phyloP scores from a whole-genome alignment of 2,888 invertebrate species.

The Pycnomerus fuliginosus region DNA sequence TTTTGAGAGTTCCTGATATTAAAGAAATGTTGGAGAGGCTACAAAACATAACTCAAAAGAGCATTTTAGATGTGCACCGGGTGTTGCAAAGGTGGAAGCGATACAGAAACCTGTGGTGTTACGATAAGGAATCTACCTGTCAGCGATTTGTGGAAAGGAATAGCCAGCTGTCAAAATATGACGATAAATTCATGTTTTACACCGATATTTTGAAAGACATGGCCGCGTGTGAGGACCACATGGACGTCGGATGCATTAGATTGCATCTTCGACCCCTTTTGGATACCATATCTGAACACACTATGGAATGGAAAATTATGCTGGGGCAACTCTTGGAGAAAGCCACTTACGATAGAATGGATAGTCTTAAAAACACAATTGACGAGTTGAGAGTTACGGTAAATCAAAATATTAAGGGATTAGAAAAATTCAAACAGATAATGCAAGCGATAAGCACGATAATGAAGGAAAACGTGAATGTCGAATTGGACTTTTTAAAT shows the following conservation, averaged over 20 bases:
- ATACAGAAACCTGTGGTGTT: constrained; percentile 74
- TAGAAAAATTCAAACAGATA: constrained; percentile 81
- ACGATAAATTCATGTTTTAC: constrained; percentile 84
- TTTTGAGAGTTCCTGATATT: constrained; percentile 69
- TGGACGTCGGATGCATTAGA: constrained; percentile 69
- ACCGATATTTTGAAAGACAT: constrained; percentile 64
- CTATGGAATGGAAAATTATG: constrained; percentile 75
- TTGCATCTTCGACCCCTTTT: constrained; percentile 74
- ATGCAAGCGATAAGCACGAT: constrained; percentile 80
- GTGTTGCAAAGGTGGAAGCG: constrained; percentile 69
- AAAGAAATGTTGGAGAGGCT: constrained; percentile 66
- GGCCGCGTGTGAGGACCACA: constrained; percentile 57
- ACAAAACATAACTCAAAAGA: constrained; percentile 65
- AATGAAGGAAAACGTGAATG: constrained; percentile 71
- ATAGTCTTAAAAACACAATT: constrained; percentile 66
- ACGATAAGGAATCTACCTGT: constrained; percentile 71
- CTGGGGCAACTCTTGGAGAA: constrained; percentile 69
- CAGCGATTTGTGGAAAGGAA: constrained; percentile 72
- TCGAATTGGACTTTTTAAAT: constrained; percentile 73
- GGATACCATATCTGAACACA: constrained; percentile 68
- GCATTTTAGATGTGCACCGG: constrained; percentile 65
- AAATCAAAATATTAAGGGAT: constrained; percentile 72
- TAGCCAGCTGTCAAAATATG: constrained; percentile 66
- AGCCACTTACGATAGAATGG: constrained; percentile 68
- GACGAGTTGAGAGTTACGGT: constrained; percentile 63